Conservation (phyloP, 2,113 vertebrate genomes). For the Mustelus asterias region DNA sequence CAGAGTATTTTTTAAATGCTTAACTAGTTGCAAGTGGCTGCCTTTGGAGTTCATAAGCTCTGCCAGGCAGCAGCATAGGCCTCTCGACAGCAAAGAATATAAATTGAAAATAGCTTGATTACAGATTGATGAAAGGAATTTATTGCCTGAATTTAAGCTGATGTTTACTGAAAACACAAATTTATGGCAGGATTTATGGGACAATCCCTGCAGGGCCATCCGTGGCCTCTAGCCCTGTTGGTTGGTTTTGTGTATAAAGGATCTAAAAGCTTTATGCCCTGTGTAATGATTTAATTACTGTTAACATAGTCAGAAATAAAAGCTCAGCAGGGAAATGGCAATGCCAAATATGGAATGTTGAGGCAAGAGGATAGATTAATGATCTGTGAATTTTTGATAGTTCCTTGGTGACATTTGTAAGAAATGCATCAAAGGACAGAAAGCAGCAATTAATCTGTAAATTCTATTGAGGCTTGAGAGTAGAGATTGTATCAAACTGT, state of each 20-base stretch:
- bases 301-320: slow-evolving; percentile 47
- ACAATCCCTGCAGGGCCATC: slow-evolving; percentile 50
- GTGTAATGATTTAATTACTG: slow-evolving; percentile 51
- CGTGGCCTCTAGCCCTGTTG: slow-evolving; percentile 48
- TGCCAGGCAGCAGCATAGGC: slow-evolving; percentile 41
- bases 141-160: slow-evolving; percentile 48
- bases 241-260: slow-evolving; percentile 53
- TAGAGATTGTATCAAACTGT: neutral
- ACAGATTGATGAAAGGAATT: slow-evolving; percentile 63
- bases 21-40: neutral
- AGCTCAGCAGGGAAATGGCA: slow-evolving; percentile 39
- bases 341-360: slow-evolving; percentile 12
- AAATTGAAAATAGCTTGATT: slow-evolving; percentile 56
- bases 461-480: neutral
- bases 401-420: neutral
- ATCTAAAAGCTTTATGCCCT: slow-evolving; percentile 42
- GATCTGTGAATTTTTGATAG: neutral
- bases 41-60: slow-evolving; percentile 32
- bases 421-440: neutral
- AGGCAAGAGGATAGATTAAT: slow-evolving; percentile 12
- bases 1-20: neutral
- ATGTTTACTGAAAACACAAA: slow-evolving; percentile 52
- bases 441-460: slow-evolving; percentile 15
- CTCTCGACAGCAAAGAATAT: slow-evolving; percentile 48
- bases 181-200: slow-evolving; percentile 59